Evolutionary conservation across 2,797 vertebrate species (phyloP).

Genomic region (Chelidonichthys spinosus): DNA sequence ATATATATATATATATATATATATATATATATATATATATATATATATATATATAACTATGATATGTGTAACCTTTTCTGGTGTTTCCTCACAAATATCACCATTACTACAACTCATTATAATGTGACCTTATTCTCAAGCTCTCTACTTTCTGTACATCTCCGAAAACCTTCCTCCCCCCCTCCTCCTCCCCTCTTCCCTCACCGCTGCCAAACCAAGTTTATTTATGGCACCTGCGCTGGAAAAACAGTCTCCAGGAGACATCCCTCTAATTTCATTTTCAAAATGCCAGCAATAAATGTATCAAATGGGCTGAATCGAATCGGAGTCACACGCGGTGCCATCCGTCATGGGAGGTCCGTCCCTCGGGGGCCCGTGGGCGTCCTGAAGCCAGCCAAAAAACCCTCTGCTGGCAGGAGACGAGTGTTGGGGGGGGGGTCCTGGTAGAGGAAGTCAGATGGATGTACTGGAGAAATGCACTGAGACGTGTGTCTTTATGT

Average conservation of each 20-base stretch:
- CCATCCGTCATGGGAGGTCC: conserved; percentile 75
- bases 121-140: conserved; percentile 69
- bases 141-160: conserved; percentile 50
- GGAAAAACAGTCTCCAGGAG: conserved; percentile 81
- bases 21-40: too few relatives aligned
- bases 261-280: conserved; percentile 83
- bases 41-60: too few relatives aligned
- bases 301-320: conserved; percentile 80
- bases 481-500: conserved; percentile 55
- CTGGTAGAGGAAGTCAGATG: conserved; percentile 46
- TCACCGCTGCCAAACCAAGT: conserved; percentile 77
- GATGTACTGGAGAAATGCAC: conserved; percentile 49
- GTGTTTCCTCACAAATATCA: conserved; percentile 46
- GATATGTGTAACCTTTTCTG: conserved; percentile 61
- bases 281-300: conserved; percentile 85
- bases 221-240: conserved; percentile 84
- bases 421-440: conserved; percentile 33
- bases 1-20: too few relatives aligned
- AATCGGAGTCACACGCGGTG: conserved; percentile 81
- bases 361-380: conserved; percentile 79
- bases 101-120: conserved; percentile 75
- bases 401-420: conserved; percentile 71
- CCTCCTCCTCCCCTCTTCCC: conserved; percentile 53
- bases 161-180: conserved; percentile 38
- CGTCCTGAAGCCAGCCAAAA: conserved; percentile 78